phyloP scores from a whole-genome alignment of 2,888 invertebrate species.

The Dendrolimus pini region DNA sequence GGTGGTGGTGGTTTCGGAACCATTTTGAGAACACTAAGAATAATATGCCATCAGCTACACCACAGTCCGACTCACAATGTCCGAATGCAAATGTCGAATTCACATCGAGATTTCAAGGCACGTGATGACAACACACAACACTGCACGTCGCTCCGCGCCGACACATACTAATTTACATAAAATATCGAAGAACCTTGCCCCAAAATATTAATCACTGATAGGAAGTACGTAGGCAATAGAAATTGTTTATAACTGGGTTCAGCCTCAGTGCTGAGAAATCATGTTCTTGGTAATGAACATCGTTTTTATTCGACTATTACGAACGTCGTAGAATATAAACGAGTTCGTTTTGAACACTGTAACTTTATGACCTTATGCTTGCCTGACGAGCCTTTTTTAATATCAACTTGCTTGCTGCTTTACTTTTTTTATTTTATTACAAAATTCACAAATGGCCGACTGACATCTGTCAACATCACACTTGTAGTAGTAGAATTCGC shows the following conservation, averaged over 20 bases:
- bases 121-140: conserved; percentile 50
- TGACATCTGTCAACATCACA: conserved; percentile 30
- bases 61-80: conserved; percentile 12
- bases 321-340: conserved; percentile 19
- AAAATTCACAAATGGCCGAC: conserved; percentile 53
- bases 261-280: conserved; percentile 28
- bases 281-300: conserved; percentile 14
- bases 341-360: conserved; percentile 15
- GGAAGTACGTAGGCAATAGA: conserved; percentile 65
- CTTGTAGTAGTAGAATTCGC: background rate
- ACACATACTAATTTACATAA: conserved; percentile 64
- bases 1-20: conserved; percentile 78
- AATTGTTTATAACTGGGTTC: conserved; percentile 51
- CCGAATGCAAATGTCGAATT: conserved; percentile 16
- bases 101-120: conserved; percentile 33
- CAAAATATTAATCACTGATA: conserved; percentile 61
- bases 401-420: background rate
- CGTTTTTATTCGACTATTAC: conserved; percentile 18
- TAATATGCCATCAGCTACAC: background rate
- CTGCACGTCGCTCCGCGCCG: conserved; percentile 44
- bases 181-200: conserved; percentile 63
- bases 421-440: background rate
- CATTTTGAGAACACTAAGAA: conserved; percentile 20
- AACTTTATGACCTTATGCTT: background rate
- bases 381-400: background rate